phyloP scores from a whole-genome alignment of 2,113 vertebrate species.

The Alaudala cheleensis region DNA sequence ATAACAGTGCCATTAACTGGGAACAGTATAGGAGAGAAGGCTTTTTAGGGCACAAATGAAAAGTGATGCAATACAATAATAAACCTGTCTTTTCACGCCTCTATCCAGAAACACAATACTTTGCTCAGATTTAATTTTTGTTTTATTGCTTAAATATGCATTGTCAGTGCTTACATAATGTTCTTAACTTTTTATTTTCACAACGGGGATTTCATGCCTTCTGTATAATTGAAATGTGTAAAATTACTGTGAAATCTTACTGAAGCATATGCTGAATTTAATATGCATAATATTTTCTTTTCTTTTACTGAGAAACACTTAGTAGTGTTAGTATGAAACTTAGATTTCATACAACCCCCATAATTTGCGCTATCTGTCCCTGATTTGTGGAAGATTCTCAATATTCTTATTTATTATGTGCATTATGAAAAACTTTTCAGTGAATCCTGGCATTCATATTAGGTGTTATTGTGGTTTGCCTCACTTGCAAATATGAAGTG shows the following conservation, averaged over 20 bases:
- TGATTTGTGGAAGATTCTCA: not conserved
- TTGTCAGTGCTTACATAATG: conserved; percentile 4
- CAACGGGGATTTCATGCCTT: conserved; percentile 10
- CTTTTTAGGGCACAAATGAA: not conserved
- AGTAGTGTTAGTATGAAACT: not conserved
- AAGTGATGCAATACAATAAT: not conserved
- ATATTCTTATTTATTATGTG: not conserved
- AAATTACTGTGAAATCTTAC: conserved; percentile 22
- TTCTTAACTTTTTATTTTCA: conserved; percentile 32
- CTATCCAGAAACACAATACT: not conserved
- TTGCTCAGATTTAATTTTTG: not conserved
- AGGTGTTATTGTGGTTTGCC: not conserved
- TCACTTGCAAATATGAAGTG: not conserved
- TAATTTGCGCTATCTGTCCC: not conserved
- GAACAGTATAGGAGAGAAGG: not conserved
- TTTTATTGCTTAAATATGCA: conserved; percentile 2
- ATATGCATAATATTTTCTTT: not conserved
- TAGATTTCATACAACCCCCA: not conserved
- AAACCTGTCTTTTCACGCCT: not conserved
- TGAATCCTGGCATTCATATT: not conserved
- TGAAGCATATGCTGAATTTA: conserved; percentile 33
- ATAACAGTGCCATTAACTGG: not conserved
- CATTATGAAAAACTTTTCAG: not conserved
- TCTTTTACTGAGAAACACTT: not conserved
- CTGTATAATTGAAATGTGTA: conserved; percentile 32